These are phyloP conservation scores for Oryctolagus cuniculus DNA, from an alignment of 2,113 vertebrate genomes.

Conservation along the genomic window mOryCun1.1 NC_091440.1:85062001-85062500, in stretches of 20 bases:
- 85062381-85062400: neutral
- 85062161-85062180: neutral
- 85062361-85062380: too few relatives aligned
- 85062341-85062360: too few relatives aligned
- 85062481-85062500: too few relatives aligned
- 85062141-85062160: neutral
- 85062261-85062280: neutral
- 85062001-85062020: neutral
- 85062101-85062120: neutral
- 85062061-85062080: neutral
- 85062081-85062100: neutral
- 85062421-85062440: neutral
- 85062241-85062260: neutral
- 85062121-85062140: neutral
- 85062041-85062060: neutral
- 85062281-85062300: neutral
- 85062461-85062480: neutral
- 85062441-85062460: neutral
- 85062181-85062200: neutral
- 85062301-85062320: neutral
- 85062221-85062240: rapidly evolving
- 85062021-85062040: neutral
- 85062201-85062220: neutral
- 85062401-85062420: too few relatives aligned
- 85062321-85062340: too few relatives aligned